Evolutionary conservation across 1,140 invertebrate species (phyloP), one percentile per base, ranked within the genome.

Genomic region (Diorhabda sublineata): DNA sequence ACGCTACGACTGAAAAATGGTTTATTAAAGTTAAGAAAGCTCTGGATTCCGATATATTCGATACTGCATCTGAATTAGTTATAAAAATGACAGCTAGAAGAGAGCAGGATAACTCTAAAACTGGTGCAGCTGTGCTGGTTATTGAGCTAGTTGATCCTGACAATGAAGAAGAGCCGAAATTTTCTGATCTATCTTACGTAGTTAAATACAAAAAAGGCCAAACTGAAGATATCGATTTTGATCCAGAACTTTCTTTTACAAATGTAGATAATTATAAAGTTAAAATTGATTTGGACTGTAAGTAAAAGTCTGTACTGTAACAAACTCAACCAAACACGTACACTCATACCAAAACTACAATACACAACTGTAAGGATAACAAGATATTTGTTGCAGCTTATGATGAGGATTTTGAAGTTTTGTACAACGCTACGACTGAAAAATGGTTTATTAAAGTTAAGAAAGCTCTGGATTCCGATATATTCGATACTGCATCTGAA

Each of bases 21-120:
- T 26, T 26, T 26, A 26, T 26, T 26, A 26, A 26, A 26, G 26
- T 26, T 26, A 26, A 26, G 1, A 26, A 26, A 26, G 26, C 47
- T 52, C 47, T 52, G 47, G 47, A 52, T 4, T 41, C 9, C 9
- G 42, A 42, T 45, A 59, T 60, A 11, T 56, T 72, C 2, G 59
- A 69, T 26, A 7, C 56, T 26, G 45, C 52, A 2, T 9, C 58
- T 26, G 42, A 68, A 56, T 47, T 74, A 4, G 8, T 69, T 3
- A n/a, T 74, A 45, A 68, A 63, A 7, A 26, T 75, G 7, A 58
- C 60, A 43, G 72, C 72, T 42, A 71, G 42, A 26, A 71, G 42
- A 26, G 41, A 61, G 9, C 26, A 62, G 9, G 61, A 57, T 3
- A 61, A 43, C 4, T 42, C 64, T 43, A 26, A 42, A 3, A 58